Evolutionary conservation across 2,888 invertebrate genomes (phyloP).

Genomic region (Actias luna): DNA sequence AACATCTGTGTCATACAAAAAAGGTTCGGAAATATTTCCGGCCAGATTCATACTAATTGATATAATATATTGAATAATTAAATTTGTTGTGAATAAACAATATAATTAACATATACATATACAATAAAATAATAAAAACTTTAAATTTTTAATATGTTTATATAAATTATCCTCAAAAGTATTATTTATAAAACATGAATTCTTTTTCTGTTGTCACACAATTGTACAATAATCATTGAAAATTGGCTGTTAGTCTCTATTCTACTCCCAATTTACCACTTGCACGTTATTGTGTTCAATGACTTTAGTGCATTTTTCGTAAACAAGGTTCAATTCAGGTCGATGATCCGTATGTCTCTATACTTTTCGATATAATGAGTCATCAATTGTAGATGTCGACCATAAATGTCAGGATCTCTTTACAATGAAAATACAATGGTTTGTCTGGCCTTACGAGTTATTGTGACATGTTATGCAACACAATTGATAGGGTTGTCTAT

Average conservation of each 20-base stretch:
- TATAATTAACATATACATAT: no score
- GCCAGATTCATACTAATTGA: no score
- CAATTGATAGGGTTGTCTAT: slow-evolving; percentile 4
- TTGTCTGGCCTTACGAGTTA: slow-evolving; percentile 38
- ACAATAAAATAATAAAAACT: no score
- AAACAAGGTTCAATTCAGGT: slow-evolving; percentile 25
- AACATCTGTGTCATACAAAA: no score
- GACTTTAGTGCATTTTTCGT: slow-evolving; percentile 19
- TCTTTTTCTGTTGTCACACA: background rate
- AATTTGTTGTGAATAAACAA: no score
- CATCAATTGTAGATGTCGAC: slow-evolving; percentile 23
- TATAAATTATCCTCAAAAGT: no score
- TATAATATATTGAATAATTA: no score
- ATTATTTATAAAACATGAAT: no score
- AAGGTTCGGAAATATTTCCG: no score
- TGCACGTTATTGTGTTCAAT: slow-evolving; percentile 19
- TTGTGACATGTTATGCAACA: slow-evolving; percentile 41
- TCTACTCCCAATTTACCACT: slow-evolving; percentile 12
- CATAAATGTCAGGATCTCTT: slow-evolving; percentile 36
- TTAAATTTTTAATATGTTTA: no score
- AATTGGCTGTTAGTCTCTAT: slow-evolving; percentile 8
- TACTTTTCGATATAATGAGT: slow-evolving; percentile 27
- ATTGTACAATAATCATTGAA: background rate
- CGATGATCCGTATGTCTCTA: slow-evolving; percentile 25
- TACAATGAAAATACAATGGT: slow-evolving; percentile 45